Evolutionary conservation across 2,888 invertebrate genomes (phyloP).

Genomic region (Dynastes grantii): DNA sequence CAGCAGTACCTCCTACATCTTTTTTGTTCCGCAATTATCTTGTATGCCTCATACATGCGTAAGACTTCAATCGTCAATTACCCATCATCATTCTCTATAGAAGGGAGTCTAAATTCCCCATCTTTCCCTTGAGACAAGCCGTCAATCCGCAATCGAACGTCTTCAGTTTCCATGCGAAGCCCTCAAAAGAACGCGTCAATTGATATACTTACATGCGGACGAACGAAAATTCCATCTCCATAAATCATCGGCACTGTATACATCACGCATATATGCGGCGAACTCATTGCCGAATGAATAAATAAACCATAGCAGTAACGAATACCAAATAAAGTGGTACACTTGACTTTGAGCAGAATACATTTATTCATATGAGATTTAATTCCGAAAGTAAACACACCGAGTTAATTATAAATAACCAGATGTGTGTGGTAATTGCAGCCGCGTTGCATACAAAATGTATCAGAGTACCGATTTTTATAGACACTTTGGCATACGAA

Average conservation of each 20-base stretch:
- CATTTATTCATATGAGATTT: slow-evolving; percentile 8
- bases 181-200: slow-evolving; percentile 19
- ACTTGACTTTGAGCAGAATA: slow-evolving; percentile 9
- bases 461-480: too few species aligned
- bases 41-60: background rate
- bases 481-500: too few species aligned
- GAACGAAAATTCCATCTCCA: slow-evolving; percentile 36
- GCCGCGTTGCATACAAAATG: too few species aligned
- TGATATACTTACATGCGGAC: slow-evolving; percentile 17
- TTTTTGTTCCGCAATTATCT: slow-evolving; percentile 13
- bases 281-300: slow-evolving; percentile 9
- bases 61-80: slow-evolving; percentile 27
- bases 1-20: background rate
- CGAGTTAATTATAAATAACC: slow-evolving; percentile 22
- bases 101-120: slow-evolving; percentile 33
- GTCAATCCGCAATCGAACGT: slow-evolving; percentile 22
- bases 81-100: background rate
- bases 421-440: background rate
- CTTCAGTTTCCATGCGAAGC: slow-evolving; percentile 1
- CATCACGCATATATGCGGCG: background rate
- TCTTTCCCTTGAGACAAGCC: slow-evolving; percentile 27
- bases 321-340: background rate
- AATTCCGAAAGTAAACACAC: slow-evolving; percentile 17
- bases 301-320: slow-evolving; percentile 15
- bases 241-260: slow-evolving; percentile 25